phyloP scores from a whole-genome alignment of 2,888 invertebrate species.

The Watsonalla cultraria region DNA sequence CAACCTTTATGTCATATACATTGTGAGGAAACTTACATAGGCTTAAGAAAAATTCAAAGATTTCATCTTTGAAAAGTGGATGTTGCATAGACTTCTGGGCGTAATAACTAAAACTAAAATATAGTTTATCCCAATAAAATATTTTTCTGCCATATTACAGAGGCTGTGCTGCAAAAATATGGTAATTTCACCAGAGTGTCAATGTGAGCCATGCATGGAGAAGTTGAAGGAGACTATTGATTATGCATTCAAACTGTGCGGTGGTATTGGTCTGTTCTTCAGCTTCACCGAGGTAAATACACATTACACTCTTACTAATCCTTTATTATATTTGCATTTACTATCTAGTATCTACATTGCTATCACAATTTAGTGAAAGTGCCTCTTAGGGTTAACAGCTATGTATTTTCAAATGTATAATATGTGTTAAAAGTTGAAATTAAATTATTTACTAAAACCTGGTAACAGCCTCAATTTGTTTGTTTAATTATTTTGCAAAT shows the following conservation, averaged over 20 bases:
- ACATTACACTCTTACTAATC: neutral
- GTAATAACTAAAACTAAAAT: too few species aligned
- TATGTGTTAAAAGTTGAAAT: too few species aligned
- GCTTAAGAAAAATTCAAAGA: too few species aligned
- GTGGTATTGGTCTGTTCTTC: constrained; percentile 96
- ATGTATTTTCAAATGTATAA: neutral
- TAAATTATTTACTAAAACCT: neutral
- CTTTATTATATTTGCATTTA: constrained; percentile 1
- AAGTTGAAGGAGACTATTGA: constrained; percentile 87
- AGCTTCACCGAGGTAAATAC: constrained; percentile 94
- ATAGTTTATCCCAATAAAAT: too few species aligned
- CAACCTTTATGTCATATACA: too few species aligned
- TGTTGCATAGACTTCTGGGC: too few species aligned
- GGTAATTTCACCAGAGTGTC: constrained; percentile 60
- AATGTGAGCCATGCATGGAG: constrained; percentile 86
- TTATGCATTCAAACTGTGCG: constrained; percentile 92
- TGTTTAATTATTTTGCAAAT: neutral
- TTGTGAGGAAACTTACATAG: too few species aligned
- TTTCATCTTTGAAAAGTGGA: too few species aligned
- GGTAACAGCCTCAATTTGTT: neutral
- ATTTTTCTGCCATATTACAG: constrained; percentile 46
- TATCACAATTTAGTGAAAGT: constrained; percentile 3
- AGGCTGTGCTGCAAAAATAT: constrained; percentile 72
- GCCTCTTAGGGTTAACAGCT: neutral
- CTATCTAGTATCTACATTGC: constrained; percentile 4